Evolutionary conservation across 2,888 invertebrate genomes (phyloP), one percentile per base, ranked within the genome.

Genomic region (Tipula lateralis): DNA sequence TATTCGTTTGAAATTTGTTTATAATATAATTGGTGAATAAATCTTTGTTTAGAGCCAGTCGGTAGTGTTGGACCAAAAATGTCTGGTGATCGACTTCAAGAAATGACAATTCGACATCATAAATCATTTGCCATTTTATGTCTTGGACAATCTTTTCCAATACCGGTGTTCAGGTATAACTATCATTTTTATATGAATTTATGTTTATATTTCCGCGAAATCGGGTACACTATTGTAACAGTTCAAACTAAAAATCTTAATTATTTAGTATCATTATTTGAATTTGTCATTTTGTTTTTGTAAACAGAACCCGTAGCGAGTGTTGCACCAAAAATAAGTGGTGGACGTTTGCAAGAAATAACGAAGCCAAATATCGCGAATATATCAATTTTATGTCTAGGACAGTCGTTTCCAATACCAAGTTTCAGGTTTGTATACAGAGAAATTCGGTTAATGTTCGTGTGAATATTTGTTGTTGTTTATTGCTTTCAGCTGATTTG

Each of bases 371-470:
- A 87, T 85, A 88, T 86, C 5, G 89, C 91, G 87, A 92, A 91
- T 87, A 92, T 94, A 87, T 93, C 94, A 85, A 91, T 94, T 87
- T 91, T 94, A 88, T 95, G 95, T 90, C 93, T 94, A 87, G 93
- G 94, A 88, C 95, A 95, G 91, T 93, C 94, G 85, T 95, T 92
- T 90, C 95, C 95, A 85, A 93, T 94, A 88, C 95, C 95, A 86
- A 89, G 91, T 85, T 94, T 94, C 92, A 95, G 95, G 95, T 95
- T 66, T 24, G 66, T 66, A 66, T 24, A 24, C 0, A 9, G 2
- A n/a, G 66, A 44, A n/a, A 7, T 36, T 36, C 9, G n/a, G 44
- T 44, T 44, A 3, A 0, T 44, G 3, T 44, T 44, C 44, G 44
- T 44, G 2, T 44, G n/a, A 93, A 91, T 89, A 88, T 19, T 29